Conservation (phyloP, 2,113 vertebrate species). For the Coryphaenoides rupestris region DNA sequence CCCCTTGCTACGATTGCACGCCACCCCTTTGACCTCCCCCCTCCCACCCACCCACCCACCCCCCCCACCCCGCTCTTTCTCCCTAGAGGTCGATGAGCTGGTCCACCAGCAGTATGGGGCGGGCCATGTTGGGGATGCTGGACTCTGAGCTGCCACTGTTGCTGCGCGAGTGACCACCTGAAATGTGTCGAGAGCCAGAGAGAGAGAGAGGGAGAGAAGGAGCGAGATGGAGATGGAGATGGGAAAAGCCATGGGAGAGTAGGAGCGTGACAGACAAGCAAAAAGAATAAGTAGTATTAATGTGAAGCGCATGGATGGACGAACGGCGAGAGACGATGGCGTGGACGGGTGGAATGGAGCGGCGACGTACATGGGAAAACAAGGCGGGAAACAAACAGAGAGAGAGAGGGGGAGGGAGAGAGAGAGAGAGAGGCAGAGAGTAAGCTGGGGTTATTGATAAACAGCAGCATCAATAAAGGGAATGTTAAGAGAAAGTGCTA, state of each 20-base stretch:
- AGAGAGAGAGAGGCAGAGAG: conserved; percentile 64
- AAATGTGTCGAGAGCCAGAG: conserved; percentile 78
- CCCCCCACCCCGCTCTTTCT: conserved; percentile 52
- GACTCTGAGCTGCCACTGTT: conserved; percentile 99
- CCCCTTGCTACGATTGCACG: conserved; percentile 54
- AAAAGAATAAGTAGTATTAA: conserved; percentile 53
- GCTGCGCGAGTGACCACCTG: conserved; percentile 99
- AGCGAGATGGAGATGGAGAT: conserved; percentile 52
- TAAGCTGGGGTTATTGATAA: conserved; percentile 61
- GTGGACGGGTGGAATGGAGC: conserved; percentile 34
- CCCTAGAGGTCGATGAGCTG: conserved; percentile 99
- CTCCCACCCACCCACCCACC: conserved; percentile 19
- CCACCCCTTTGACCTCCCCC: conserved; percentile 62
- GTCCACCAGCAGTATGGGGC: conserved; percentile 99
- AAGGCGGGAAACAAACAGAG: conserved; percentile 14
- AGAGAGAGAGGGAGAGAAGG: conserved; percentile 16
- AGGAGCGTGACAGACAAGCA: conserved; percentile 48
- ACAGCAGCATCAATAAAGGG: conserved; percentile 65
- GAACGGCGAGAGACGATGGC: conserved; percentile 30
- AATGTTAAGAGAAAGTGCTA: conserved; percentile 28
- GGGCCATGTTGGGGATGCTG: conserved; percentile 98
- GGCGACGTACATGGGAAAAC: conserved; percentile 45
- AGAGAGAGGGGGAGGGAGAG: conserved; percentile 23
- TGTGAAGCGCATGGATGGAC: conserved; percentile 44
- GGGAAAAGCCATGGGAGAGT: conserved; percentile 41